Evolutionary conservation across 1,140 invertebrate genomes (phyloP).

Genomic region (Ephestia elutella): DNA sequence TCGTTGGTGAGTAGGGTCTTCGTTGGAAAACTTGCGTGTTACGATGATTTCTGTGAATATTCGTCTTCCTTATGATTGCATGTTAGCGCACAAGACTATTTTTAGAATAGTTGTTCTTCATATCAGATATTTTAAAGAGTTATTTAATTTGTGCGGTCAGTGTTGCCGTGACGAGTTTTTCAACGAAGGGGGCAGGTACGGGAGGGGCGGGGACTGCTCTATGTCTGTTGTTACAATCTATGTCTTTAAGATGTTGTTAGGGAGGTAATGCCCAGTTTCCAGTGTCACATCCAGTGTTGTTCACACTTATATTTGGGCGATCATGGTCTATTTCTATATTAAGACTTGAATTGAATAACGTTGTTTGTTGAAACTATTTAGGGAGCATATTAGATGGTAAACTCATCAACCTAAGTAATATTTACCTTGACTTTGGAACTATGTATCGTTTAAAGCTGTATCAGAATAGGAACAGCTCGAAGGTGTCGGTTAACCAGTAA

Average conservation of each 20-base stretch:
- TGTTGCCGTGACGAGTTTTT: conserved; percentile 45
- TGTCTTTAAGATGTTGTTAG: conserved; percentile 46
- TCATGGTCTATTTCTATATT: conserved; percentile 35
- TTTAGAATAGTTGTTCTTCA: conserved; percentile 61
- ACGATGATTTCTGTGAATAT: conserved; percentile 37
- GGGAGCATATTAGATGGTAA: conserved; percentile 30
- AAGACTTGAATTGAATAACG: conserved; percentile 54
- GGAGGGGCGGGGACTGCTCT: conserved; percentile 11
- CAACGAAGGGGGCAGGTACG: conserved; percentile 34
- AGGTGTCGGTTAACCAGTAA: neutral
- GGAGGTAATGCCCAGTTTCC: conserved; percentile 10
- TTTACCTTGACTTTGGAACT: neutral
- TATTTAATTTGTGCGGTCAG: conserved; percentile 31
- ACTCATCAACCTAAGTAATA: neutral
- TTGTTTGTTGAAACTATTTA: conserved; percentile 59
- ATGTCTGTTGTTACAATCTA: conserved; percentile 34
- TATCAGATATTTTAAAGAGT: conserved; percentile 61
- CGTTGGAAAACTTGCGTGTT: conserved; percentile 54
- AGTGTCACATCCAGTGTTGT: conserved; percentile 14
- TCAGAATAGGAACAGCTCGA: neutral
- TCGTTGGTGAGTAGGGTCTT: conserved; percentile 29
- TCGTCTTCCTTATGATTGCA: conserved; percentile 63
- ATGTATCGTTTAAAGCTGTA: neutral
- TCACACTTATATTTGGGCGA: conserved; percentile 13
- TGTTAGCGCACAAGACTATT: conserved; percentile 61